Evolutionary conservation across 2,888 invertebrate genomes (phyloP).

Genomic region (Hyposoter didymator): DNA sequence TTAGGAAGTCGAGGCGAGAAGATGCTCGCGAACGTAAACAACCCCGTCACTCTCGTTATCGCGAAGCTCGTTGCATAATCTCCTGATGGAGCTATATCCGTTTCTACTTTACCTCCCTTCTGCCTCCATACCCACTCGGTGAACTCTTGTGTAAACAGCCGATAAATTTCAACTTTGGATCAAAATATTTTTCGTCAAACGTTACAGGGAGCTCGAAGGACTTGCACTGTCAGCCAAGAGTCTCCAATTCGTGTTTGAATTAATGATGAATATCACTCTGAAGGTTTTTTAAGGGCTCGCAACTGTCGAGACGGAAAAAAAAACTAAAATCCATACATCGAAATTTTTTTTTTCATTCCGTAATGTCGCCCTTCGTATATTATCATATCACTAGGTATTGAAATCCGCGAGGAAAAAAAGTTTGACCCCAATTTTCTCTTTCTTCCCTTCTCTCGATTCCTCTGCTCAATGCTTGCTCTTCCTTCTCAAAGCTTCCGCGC

Average conservation of each 20-base stretch:
- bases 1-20: conserved; percentile 29
- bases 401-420: background rate
- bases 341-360: background rate
- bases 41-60: conserved; percentile 45
- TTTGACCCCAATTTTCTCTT: background rate
- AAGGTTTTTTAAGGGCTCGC: background rate
- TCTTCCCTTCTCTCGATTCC: background rate
- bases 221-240: conserved; percentile 71
- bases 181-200: conserved; percentile 74
- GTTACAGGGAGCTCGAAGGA: conserved; percentile 79
- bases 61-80: conserved; percentile 51
- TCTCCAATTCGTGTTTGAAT: background rate
- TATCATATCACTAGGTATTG: background rate
- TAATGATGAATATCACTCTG: background rate
- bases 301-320: background rate
- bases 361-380: background rate
- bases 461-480: background rate
- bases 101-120: conserved; percentile 44
- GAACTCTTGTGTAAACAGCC: conserved; percentile 41
- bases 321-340: background rate
- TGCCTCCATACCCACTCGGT: background rate
- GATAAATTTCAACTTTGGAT: conserved; percentile 57
- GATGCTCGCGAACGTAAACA: conserved; percentile 53
- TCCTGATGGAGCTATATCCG: conserved; percentile 49
- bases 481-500: conserved; percentile 1